Base-by-base conservation (phyloP, 2,888 invertebrate species). In the Lasioglossum figueresi region DNA sequence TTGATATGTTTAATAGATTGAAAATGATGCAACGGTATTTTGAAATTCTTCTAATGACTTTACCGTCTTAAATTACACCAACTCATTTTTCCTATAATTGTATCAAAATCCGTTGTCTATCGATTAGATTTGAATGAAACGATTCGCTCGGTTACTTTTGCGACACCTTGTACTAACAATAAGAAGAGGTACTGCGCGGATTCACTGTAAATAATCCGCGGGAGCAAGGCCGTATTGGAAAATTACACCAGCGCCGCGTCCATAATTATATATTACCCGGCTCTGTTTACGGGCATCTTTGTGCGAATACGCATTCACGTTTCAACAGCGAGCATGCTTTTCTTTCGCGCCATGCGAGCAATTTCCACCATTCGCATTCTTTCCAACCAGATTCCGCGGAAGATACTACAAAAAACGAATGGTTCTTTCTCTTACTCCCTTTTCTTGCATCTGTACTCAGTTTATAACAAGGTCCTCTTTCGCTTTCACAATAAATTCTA, bases 201-300 rank as follows among this genome's bases (percentile, higher is more conserved):
- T 72, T 66, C 34, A 27, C 80, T 75, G 19, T 16, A 19, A 56
- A 48, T 48, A 52, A 52, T 52, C 14, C 14, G 34, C 45, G 43
- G 56, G 23, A 10, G 71, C 84, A 84, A 88, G 87, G 87, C 75
- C 82, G 66, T 82, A 82, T 87, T 73, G 87, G 87, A 78, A 88
- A 77, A 52, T 78, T 87, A 77, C 80, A 74, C 59, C 75, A 56
- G 74, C 70, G 43, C 59, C 2, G 23, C 48, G 23, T 34, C 52
- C 70, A 72, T 78, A 82, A 87, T 86, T 86, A 87, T 72, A 79
- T 72, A 68, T 86, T 59, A 74, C 76, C 16, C 10, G 70, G 52
- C 40, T 45, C 76, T 82, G 82, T 79, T 79, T 73, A 71, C 79
- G 73, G n/a, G 19, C 52, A 52, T 63, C 59, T 79, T 85, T 76